phyloP scores from a whole-genome alignment of 2,797 vertebrate species.

The Phoeniculus purpureus region DNA sequence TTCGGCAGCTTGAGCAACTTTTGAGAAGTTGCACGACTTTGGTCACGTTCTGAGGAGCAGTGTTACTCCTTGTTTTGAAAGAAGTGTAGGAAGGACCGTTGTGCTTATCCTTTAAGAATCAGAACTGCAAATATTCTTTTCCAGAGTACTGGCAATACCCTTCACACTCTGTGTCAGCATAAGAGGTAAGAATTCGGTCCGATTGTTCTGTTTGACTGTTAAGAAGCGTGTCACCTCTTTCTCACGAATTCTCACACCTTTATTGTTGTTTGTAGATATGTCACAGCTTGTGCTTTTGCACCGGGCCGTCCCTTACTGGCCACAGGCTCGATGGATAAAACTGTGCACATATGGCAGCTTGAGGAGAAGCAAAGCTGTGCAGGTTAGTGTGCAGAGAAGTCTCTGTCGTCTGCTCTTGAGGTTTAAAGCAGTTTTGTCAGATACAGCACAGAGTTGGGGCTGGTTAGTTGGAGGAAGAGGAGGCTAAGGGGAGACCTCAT shows the following conservation, averaged over 20 bases:
- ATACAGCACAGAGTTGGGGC: too few relatives aligned
- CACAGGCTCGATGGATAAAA: constrained; percentile 92
- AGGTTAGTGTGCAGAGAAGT: constrained; percentile 63
- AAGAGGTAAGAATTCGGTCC: constrained; percentile 79
- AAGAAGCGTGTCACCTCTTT: not conserved
- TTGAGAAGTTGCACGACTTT: too few relatives aligned
- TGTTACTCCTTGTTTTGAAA: not conserved
- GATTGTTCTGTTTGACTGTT: not conserved
- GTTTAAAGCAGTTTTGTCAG: not conserved
- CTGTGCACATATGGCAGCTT: constrained; percentile 86
- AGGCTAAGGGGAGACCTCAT: too few relatives aligned
- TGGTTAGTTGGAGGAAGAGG: too few relatives aligned
- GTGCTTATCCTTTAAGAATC: not conserved
- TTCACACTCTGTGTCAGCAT: constrained; percentile 85
- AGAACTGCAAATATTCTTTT: constrained; percentile 35
- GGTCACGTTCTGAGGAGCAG: not conserved
- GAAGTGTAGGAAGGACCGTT: not conserved
- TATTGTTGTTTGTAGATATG: constrained; percentile 81
- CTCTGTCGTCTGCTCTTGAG: not conserved
- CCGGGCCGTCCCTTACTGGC: constrained; percentile 82
- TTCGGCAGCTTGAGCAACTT: not conserved
- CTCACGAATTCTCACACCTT: not conserved
- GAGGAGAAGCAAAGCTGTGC: constrained; percentile 65
- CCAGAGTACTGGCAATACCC: constrained; percentile 81
- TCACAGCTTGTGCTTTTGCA: constrained; percentile 88